phyloP scores from a whole-genome alignment of 1,140 invertebrate species.

The Aricia agestis region DNA sequence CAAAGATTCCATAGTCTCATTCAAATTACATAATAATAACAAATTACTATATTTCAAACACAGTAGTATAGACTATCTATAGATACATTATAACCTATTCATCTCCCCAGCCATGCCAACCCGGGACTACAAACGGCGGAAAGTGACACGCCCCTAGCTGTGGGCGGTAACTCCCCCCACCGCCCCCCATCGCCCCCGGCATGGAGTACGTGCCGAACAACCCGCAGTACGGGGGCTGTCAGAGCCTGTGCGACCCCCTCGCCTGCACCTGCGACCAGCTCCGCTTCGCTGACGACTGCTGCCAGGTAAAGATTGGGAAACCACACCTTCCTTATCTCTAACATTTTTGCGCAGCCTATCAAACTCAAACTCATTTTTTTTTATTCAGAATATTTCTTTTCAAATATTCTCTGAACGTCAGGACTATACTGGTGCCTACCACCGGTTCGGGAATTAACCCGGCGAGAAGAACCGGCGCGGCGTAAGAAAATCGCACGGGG shows the following conservation, averaged over 20 bases:
- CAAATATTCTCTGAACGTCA: no score
- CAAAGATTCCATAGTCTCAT: no score
- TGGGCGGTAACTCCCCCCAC: conserved; percentile 17
- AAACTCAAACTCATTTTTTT: no score
- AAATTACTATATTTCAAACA: no score
- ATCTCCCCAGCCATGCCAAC: conserved; percentile 44
- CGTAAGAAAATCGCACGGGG: no score
- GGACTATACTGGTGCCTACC: no score
- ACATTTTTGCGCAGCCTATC: no score
- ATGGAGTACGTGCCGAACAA: conserved; percentile 75
- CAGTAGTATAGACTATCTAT: not conserved
- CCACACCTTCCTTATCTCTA: no score
- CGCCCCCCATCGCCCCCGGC: conserved; percentile 41
- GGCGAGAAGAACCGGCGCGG: no score
- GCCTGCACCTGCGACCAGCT: conserved; percentile 54
- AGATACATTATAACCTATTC: not conserved
- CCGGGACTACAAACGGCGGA: conserved; percentile 55
- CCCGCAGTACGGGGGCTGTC: conserved; percentile 70
- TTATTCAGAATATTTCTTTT: no score
- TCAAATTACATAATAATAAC: no score
- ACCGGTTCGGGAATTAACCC: no score
- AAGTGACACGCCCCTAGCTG: conserved; percentile 50
- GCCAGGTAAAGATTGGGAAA: conserved; percentile 32
- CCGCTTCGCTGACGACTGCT: conserved; percentile 58
- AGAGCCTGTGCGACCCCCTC: conserved; percentile 61